A percentile compares a stretch with the other conserved stretches of the same genome.
Evolutionary conservation across 2,113 vertebrate genomes (phyloP).

Genomic region (Ramphastos sulfuratus): DNA sequence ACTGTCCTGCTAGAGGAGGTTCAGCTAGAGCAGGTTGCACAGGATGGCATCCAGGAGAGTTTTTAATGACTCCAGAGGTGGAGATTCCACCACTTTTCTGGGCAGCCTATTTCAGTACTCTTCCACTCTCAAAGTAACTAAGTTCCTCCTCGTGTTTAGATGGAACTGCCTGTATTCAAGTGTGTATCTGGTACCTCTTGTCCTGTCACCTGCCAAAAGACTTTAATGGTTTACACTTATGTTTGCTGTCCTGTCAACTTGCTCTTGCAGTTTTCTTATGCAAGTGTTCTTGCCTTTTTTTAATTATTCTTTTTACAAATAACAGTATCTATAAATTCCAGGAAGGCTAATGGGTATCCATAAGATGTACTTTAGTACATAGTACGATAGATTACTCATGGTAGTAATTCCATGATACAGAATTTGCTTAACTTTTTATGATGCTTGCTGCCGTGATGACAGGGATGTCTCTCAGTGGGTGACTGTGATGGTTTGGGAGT

Average conservation of each 20-base stretch:
- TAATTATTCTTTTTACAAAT: neutral
- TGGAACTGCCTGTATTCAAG: too few species aligned
- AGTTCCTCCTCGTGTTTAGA: too few species aligned
- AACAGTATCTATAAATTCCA: neutral
- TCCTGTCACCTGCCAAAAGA: neutral
- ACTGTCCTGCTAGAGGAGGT: too few species aligned
- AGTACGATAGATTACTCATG: neutral
- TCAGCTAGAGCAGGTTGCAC: too few species aligned
- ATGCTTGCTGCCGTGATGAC: neutral
- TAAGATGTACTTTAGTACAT: neutral
- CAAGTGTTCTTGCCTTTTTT: neutral
- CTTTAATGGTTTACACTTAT: neutral
- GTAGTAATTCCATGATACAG: neutral
- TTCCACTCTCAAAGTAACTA: too few species aligned
- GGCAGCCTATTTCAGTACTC: too few species aligned
- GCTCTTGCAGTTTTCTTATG: neutral
- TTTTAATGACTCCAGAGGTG: too few species aligned
- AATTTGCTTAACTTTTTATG: neutral
- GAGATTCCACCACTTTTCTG: too few species aligned
- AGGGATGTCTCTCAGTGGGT: neutral
- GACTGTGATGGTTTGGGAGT: too few species aligned
- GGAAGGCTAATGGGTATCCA: neutral
- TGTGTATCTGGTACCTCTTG: too few species aligned
- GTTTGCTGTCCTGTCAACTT: neutral
- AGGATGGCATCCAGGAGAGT: too few species aligned